Percentiles rank a stretch among this genome's conserved stretches.
phyloP scores from a whole-genome alignment of 2,113 vertebrate genomes.

The Calonectris borealis region DNA sequence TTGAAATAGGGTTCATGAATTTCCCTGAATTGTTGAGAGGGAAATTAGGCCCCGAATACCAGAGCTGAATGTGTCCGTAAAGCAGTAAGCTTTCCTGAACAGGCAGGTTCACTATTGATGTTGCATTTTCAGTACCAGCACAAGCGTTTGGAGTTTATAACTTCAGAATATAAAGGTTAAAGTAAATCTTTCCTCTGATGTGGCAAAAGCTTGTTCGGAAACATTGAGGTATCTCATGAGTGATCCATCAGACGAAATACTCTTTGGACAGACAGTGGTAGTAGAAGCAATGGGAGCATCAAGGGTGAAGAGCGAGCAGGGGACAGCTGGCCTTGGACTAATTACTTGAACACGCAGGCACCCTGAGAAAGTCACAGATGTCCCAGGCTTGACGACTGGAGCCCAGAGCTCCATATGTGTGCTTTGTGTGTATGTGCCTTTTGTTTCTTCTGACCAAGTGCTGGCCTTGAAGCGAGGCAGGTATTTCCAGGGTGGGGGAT shows the following conservation, averaged over 20 bases:
- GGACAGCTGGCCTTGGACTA: constrained; percentile 26
- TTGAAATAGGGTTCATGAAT: neutral
- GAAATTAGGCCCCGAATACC: neutral
- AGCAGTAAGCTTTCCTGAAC: neutral
- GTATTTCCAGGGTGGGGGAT: neutral
- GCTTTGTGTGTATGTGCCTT: neutral
- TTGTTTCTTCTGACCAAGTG: neutral
- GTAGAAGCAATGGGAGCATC: neutral
- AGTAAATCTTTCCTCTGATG: neutral
- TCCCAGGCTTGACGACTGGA: neutral
- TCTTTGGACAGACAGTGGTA: neutral
- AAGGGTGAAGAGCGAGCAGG: neutral
- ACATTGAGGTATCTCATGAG: neutral
- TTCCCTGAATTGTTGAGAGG: neutral
- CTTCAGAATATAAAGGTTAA: neutral
- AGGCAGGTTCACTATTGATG: neutral
- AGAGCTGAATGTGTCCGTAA: neutral
- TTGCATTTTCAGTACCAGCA: neutral
- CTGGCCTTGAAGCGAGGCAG: neutral
- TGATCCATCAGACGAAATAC: neutral
- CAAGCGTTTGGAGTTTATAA: neutral
- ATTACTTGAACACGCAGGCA: neutral
- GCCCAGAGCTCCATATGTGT: neutral
- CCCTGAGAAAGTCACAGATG: constrained; percentile 43
- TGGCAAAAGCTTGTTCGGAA: neutral